A percentile compares a stretch with the other conserved stretches of the same genome.
phyloP scores from a whole-genome alignment of 2,888 invertebrate genomes.

The Caenorhabditis virilis region DNA sequence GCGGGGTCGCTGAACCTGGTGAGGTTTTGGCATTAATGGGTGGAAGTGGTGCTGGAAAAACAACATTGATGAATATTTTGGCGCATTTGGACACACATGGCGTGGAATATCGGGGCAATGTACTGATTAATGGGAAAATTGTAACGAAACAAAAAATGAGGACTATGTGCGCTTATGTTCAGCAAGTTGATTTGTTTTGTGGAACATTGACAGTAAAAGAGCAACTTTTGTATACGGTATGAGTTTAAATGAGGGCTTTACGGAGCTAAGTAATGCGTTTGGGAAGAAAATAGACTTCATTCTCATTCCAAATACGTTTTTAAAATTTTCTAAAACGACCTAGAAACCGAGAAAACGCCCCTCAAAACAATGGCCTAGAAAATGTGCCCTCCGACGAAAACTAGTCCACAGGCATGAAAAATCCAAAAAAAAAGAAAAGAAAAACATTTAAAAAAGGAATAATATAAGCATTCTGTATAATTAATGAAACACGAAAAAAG shows the following conservation, averaged over 20 bases:
- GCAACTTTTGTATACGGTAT: constrained; percentile 83
- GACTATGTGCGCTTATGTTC: constrained; percentile 82
- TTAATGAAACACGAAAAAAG: too few species aligned
- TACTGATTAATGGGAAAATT: constrained; percentile 54
- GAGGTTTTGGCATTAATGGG: constrained; percentile 61
- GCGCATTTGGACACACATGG: constrained; percentile 75
- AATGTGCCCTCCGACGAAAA: too few species aligned
- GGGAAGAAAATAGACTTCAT: too few species aligned
- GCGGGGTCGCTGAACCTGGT: constrained; percentile 53
- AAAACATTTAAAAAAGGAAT: too few species aligned
- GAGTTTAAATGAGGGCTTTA: too few species aligned
- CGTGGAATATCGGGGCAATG: constrained; percentile 50
- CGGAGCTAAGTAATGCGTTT: too few species aligned
- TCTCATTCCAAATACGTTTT: too few species aligned
- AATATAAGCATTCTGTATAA: neutral
- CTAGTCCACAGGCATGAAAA: too few species aligned
- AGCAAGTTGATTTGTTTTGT: constrained; percentile 87
- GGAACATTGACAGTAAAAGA: constrained; percentile 84
- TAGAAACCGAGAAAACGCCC: too few species aligned
- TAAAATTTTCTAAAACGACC: too few species aligned
- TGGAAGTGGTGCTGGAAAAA: constrained; percentile 84
- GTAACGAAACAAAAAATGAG: constrained; percentile 70
- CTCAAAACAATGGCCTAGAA: too few species aligned
- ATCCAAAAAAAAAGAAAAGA: too few species aligned
- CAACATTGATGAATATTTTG: constrained; percentile 83